These are phyloP conservation scores for Trileptium ribeirensis DNA, from an alignment of 2,888 invertebrate species.

Conservation along the genomic window DNA sequence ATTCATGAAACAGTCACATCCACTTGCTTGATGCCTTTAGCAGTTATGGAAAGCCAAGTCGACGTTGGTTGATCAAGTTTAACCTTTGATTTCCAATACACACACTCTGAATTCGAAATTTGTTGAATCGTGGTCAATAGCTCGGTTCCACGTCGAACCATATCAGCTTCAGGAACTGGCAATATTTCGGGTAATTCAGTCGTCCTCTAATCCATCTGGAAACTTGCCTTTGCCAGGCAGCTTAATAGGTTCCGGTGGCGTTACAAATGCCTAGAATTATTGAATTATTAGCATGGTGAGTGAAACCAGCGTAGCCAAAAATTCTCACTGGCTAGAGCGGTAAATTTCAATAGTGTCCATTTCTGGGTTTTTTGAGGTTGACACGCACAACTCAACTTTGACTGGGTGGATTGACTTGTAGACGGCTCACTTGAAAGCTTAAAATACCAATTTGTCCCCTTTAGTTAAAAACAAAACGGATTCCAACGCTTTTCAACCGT, in stretches of 20 bases:
- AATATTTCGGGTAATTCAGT: slow-evolving; percentile 1
- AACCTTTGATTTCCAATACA: slow-evolving; percentile 27
- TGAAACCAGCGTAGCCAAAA: too few species aligned
- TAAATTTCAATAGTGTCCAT: too few species aligned
- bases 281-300: too few species aligned
- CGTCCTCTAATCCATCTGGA: background rate
- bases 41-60: slow-evolving; percentile 57
- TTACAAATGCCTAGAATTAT: background rate
- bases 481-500: too few species aligned
- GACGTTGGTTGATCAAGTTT: slow-evolving; percentile 53
- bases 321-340: too few species aligned
- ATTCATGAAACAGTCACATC: too few species aligned
- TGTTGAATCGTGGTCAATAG: background rate
- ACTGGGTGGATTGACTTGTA: too few species aligned
- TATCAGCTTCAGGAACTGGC: background rate
- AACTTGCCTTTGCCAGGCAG: background rate
- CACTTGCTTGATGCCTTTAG: slow-evolving; percentile 54
- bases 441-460: too few species aligned
- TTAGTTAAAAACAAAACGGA: too few species aligned
- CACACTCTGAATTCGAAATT: background rate
- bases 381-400: too few species aligned
- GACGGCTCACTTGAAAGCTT: too few species aligned
- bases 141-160: background rate
- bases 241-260: background rate
- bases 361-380: too few species aligned